A percentile compares a stretch with the other conserved stretches of the same genome.
Evolutionary conservation across 2,797 vertebrate genomes (phyloP).

Genomic region (Darevskia nairensis): DNA sequence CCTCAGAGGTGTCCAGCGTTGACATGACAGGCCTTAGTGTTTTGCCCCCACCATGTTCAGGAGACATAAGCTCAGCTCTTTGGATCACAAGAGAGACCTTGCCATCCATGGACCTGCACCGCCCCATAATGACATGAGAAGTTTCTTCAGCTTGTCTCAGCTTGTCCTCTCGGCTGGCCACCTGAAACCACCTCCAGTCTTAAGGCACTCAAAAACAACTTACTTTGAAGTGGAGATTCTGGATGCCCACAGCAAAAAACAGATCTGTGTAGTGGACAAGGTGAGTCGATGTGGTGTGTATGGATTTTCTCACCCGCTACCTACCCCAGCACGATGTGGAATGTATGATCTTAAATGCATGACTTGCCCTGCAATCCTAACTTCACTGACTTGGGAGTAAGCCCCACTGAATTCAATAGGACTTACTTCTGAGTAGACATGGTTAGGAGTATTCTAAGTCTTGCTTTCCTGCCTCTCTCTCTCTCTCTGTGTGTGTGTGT

Average conservation of each 20-base stretch:
- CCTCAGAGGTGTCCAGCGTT: conserved; percentile 57
- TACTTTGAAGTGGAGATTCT: conserved; percentile 84
- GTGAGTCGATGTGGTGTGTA: conserved; percentile 54
- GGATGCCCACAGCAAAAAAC: conserved; percentile 80
- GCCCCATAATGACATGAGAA: conserved; percentile 64
- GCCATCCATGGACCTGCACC: conserved; percentile 54
- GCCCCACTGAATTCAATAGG: too few relatives aligned
- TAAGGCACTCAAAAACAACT: conserved; percentile 74
- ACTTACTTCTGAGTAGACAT: too few relatives aligned
- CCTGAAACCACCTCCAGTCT: conserved; percentile 52
- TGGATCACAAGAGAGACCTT: conserved; percentile 52
- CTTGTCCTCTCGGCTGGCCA: conserved; percentile 75
- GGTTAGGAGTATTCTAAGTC: too few relatives aligned
- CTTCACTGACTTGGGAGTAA: too few relatives aligned
- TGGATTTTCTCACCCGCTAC: neutral
- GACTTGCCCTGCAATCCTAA: too few relatives aligned
- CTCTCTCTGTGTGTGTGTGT: too few relatives aligned
- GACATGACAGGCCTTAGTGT: conserved; percentile 60
- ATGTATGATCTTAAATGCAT: fast-evolving
- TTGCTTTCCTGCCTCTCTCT: neutral
- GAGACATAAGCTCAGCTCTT: conserved; percentile 60
- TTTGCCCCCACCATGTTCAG: conserved; percentile 69
- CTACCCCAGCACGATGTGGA: fast-evolving
- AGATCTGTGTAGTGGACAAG: conserved; percentile 83
- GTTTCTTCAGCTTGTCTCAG: conserved; percentile 76